phyloP scores from a whole-genome alignment of 2,797 vertebrate genomes.

The Petrocephalus schoutedeni region DNA sequence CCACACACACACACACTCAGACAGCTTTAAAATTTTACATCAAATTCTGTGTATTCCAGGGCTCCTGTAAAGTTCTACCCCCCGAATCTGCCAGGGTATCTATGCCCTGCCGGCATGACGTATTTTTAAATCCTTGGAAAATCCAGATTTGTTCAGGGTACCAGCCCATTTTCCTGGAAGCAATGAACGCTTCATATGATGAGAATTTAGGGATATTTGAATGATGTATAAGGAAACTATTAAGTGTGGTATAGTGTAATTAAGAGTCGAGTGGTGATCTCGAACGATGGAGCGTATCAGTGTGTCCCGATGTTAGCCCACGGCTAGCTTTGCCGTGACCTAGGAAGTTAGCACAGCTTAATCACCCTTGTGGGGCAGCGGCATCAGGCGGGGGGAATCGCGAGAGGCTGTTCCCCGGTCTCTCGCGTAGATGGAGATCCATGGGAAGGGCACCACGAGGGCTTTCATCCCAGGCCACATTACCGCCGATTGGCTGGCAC shows the following conservation, averaged over 20 bases:
- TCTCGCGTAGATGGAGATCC: neutral
- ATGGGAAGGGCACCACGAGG: neutral
- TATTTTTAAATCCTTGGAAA: neutral
- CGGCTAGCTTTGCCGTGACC: neutral
- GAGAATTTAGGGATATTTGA: neutral
- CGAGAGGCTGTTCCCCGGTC: neutral
- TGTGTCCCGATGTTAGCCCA: neutral
- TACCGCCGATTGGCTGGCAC: neutral
- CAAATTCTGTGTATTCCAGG: neutral
- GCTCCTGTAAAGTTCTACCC: neutral
- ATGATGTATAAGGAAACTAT: neutral
- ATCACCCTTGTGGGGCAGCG: neutral
- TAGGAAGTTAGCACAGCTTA: neutral
- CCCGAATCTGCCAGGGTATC: neutral
- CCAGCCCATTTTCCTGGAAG: neutral
- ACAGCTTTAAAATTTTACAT: neutral
- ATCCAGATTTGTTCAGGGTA: neutral
- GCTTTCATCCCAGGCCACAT: neutral
- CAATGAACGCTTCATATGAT: neutral
- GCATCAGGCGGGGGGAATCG: neutral
- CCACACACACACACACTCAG: neutral
- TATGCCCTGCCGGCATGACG: neutral
- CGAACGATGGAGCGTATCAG: neutral
- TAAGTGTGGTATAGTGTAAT: neutral
- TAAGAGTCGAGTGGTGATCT: neutral